Conservation (phyloP, 2,888 invertebrate genomes). For the Escarpia spicata region DNA sequence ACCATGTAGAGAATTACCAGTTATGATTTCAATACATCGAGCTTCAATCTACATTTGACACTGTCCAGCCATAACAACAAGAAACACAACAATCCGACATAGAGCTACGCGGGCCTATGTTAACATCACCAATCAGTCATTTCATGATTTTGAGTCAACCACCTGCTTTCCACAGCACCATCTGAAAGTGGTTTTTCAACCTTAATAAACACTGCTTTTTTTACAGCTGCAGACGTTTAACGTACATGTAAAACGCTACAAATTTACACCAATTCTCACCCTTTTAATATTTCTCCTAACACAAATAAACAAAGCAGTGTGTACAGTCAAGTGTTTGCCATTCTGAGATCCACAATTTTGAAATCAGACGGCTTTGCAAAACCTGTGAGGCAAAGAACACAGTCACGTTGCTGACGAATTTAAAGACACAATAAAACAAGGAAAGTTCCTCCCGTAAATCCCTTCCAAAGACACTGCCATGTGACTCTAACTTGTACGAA, state of each 20-base stretch:
- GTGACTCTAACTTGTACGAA: not conserved
- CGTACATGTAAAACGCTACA: not conserved
- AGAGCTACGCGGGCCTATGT: not conserved
- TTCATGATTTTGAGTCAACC: not conserved
- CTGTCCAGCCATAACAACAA: slow-evolving; percentile 4
- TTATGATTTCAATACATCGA: slow-evolving; percentile 6
- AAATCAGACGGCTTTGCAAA: not conserved
- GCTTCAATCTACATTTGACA: slow-evolving; percentile 7
- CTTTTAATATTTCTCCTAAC: not conserved
- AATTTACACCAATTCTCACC: not conserved
- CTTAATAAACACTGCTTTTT: not conserved
- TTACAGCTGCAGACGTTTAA: not conserved
- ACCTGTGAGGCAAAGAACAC: not conserved
- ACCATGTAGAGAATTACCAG: slow-evolving; percentile 16
- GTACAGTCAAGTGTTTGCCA: not conserved
- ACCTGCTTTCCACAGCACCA: not conserved
- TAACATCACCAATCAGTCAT: not conserved
- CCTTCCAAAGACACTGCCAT: slow-evolving; percentile 4
- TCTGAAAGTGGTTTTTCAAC: slow-evolving; percentile 16
- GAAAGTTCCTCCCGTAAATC: not conserved
- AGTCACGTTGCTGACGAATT: not conserved
- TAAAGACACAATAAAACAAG: not conserved
- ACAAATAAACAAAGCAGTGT: not conserved
- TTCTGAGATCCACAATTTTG: slow-evolving; percentile 4
- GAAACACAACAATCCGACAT: slow-evolving; percentile 13